Base-by-base conservation (phyloP, 2,113 vertebrate genomes). In the Stigmatopora nigra region DNA sequence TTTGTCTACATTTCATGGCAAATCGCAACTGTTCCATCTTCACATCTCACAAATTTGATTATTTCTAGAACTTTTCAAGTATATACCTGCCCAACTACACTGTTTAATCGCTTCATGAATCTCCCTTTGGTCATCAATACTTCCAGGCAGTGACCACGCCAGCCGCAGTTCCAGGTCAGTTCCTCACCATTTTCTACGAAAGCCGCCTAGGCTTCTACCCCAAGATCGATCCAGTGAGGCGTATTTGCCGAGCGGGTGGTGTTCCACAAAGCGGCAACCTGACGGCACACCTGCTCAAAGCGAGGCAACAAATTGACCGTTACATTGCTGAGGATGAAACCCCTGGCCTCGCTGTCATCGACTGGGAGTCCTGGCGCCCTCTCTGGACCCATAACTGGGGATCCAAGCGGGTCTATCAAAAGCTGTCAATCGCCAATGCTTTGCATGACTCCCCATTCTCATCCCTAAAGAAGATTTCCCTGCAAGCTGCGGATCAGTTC, bases 281-380 rank as follows among this genome's bases (percentile, higher is more conserved):
- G 64, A 63, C 76, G 1, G 60, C 68, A 0, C 94, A 96, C 67
- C 87, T 96, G 68, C 22, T 60, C 5, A 92, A 90, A 80, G 88
- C 89, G 14, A 71, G 9, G 49, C 49, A 63, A 3, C 91, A 96
- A 58, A 93, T 98, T 17, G 6, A 63, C 1, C 47, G 78, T 48
- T 91, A 87, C 68, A 90, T 95, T 58, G 80, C 88, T 44, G 76
- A 73, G 1, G 77, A 90, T 16, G 79, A 84, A 0, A 45, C 85
- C 52, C 74, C 85, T 45, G 95, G 94, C 12, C 85, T 98, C 76
- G 94, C 89, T 53, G 86, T 97, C 55, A 94, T 98, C 49, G 94
- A 97, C 79, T 98, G 94, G 95, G 95, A 97, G 83, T 88, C 92
- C 20, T 98, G 95, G 94, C 89, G 93, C 14, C 95, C 95, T 10